Conservation (phyloP, 2,888 invertebrate genomes). For the Rhingia campestris region DNA sequence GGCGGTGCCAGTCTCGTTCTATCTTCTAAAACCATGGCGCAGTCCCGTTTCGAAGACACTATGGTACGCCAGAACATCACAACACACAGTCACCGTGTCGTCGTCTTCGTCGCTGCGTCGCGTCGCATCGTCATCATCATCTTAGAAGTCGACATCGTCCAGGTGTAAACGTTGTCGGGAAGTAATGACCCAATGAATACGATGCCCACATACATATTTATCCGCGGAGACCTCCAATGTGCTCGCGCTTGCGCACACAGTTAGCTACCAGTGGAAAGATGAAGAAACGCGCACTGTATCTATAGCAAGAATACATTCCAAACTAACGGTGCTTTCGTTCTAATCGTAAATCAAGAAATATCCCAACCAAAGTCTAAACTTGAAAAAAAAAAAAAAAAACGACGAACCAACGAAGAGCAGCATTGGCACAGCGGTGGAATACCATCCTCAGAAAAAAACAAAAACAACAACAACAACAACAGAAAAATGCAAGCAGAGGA, state of each 20-base stretch:
- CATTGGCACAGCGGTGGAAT: constrained; percentile 50
- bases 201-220: constrained; percentile 51
- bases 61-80: constrained; percentile 40
- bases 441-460: constrained; percentile 31
- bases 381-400: constrained; percentile 5
- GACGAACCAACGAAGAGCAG: constrained; percentile 29
- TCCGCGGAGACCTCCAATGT: constrained; percentile 25
- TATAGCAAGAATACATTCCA: constrained; percentile 35
- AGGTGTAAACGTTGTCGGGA: constrained; percentile 51
- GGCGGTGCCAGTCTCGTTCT: constrained; percentile 51
- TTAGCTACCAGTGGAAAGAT: constrained; percentile 47
- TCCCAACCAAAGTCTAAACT: constrained; percentile 55
- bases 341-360: constrained; percentile 73
- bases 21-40: constrained; percentile 50
- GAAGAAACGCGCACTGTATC: constrained; percentile 25
- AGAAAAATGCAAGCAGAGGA: constrained; percentile 42
- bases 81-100: constrained; percentile 30
- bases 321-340: constrained; percentile 71
- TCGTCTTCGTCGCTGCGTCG: constrained; percentile 4
- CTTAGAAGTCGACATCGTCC: constrained; percentile 4
- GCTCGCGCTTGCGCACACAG: constrained; percentile 22
- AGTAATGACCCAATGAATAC: constrained; percentile 71
- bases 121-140: constrained; percentile 17
- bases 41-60: constrained; percentile 70
- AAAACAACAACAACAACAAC: constrained; percentile 25